phyloP scores from a whole-genome alignment of 2,113 vertebrate genomes.

The Rana temporaria region DNA sequence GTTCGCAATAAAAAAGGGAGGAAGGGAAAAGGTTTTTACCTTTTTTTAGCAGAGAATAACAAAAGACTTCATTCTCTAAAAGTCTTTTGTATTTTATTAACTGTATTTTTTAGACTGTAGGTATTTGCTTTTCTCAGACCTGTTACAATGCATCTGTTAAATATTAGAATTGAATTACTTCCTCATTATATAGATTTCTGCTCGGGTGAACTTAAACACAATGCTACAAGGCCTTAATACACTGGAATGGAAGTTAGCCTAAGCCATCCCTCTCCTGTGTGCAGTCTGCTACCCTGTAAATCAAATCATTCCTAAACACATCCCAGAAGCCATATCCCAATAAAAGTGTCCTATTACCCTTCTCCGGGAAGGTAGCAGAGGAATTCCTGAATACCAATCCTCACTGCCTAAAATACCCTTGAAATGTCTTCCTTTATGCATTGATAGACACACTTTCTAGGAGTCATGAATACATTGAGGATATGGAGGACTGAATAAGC shows the following conservation, averaged over 20 bases:
- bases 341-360: constrained; percentile 35
- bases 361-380: background rate
- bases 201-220: constrained; percentile 21
- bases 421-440: constrained; percentile 38
- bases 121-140: background rate
- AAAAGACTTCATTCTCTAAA: background rate
- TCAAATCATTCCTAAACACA: constrained; percentile 41
- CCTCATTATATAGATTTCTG: constrained; percentile 12
- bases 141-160: constrained; percentile 26
- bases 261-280: constrained; percentile 7
- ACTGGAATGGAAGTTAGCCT: background rate
- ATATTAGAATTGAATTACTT: constrained; percentile 21
- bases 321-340: constrained; percentile 29
- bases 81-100: background rate
- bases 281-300: constrained; percentile 27
- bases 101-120: background rate
- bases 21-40: too few species aligned
- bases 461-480: constrained; percentile 26
- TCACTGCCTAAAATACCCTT: constrained; percentile 30
- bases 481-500: background rate
- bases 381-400: constrained; percentile 34
- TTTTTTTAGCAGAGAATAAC: background rate
- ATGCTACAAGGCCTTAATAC: constrained; percentile 22
- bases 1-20: too few species aligned
- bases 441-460: constrained; percentile 42